phyloP scores from a whole-genome alignment of 2,888 invertebrate species.

The Caenorhabditis sulstoni region DNA sequence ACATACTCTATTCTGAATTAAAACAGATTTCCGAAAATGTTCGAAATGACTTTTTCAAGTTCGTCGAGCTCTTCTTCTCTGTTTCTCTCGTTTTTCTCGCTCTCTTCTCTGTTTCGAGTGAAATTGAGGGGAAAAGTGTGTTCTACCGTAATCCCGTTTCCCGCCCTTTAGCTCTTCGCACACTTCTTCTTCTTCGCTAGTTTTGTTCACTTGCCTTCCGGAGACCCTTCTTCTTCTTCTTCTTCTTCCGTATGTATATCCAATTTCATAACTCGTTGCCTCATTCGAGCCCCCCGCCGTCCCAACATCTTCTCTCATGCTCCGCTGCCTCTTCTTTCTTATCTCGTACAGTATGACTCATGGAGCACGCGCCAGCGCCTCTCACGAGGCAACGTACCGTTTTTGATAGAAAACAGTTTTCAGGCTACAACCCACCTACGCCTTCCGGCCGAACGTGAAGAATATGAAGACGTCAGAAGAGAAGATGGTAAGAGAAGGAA shows the following conservation, averaged over 20 bases:
- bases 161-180: neutral
- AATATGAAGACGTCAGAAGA: too few species aligned
- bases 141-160: too few species aligned
- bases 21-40: too few species aligned
- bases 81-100: too few species aligned
- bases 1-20: too few species aligned
- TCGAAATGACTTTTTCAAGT: too few species aligned
- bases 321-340: constrained; percentile 2
- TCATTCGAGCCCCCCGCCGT: neutral
- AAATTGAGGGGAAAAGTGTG: too few species aligned
- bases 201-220: neutral
- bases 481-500: too few species aligned
- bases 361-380: neutral
- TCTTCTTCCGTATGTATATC: constrained; percentile 10
- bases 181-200: neutral
- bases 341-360: constrained; percentile 35
- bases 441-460: too few species aligned
- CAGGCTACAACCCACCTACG: neutral
- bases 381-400: neutral
- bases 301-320: constrained; percentile 4
- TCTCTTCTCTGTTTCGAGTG: too few species aligned
- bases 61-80: too few species aligned
- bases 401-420: neutral
- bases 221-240: too few species aligned
- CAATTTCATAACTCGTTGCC: constrained; percentile 21